A percentile compares a stretch with the other conserved stretches of the same genome.
Evolutionary conservation across 2,113 vertebrate species (phyloP).

Genomic region (Syngnathus typhle): DNA sequence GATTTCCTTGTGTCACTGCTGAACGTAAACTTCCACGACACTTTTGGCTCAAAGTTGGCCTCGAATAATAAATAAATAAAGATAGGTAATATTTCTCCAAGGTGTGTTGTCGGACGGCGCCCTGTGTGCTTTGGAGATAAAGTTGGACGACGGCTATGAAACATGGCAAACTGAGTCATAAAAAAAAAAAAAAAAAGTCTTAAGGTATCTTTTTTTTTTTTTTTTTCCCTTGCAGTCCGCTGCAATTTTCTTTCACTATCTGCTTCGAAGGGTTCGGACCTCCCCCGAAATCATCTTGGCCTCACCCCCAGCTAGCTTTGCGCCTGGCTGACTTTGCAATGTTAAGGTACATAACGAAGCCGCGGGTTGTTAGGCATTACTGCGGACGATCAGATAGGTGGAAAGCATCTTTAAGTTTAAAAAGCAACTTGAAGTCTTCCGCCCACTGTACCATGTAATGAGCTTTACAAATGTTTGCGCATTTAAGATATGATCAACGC

Average conservation of each 20-base stretch:
- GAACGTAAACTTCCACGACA: too few species aligned
- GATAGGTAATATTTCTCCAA: neutral
- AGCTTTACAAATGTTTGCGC: neutral
- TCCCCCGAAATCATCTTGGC: constrained; percentile 62
- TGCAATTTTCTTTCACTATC: constrained; percentile 37
- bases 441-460: neutral
- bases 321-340: constrained; percentile 39
- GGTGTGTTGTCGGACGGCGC: neutral
- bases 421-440: neutral
- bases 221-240: neutral
- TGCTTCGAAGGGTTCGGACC: constrained; percentile 60
- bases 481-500: neutral
- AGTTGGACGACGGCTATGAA: neutral
- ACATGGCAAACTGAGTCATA: neutral
- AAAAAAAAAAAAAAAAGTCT: neutral
- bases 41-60: neutral
- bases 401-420: constrained; percentile 1
- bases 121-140: neutral
- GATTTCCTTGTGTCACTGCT: too few species aligned
- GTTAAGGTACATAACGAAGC: constrained; percentile 3
- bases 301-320: constrained; percentile 35
- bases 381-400: neutral
- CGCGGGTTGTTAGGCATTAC: constrained; percentile 6
- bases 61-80: neutral
- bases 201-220: constrained; percentile 3